phyloP scores from a whole-genome alignment of 2,888 invertebrate species.

The Cheilosia urbana region DNA sequence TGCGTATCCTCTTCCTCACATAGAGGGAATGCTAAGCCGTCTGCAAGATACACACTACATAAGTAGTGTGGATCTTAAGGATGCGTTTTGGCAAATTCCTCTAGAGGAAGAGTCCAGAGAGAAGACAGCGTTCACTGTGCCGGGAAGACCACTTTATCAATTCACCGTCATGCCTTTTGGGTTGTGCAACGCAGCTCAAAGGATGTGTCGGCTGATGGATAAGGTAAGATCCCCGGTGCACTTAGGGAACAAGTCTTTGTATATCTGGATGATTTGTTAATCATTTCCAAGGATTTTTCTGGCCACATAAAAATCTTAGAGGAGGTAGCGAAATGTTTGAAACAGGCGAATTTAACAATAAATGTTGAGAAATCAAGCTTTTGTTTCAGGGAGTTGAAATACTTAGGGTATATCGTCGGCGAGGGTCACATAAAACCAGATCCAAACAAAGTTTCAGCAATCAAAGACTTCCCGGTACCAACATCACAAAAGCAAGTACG shows the following conservation, averaged over 20 bases:
- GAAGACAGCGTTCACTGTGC: too few relatives aligned
- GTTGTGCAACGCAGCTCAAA: too few relatives aligned
- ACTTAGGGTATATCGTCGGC: neutral
- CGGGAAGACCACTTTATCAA: too few relatives aligned
- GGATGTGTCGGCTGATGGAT: too few relatives aligned
- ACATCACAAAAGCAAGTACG: conserved; percentile 68
- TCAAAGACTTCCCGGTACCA: conserved; percentile 1
- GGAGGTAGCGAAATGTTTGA: too few relatives aligned
- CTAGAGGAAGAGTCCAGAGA: conserved; percentile 8
- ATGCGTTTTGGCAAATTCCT: conserved; percentile 27
- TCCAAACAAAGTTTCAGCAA: neutral
- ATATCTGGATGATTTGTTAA: conserved; percentile 50
- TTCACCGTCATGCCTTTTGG: too few relatives aligned
- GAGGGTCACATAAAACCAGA: neutral
- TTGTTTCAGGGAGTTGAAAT: conserved; percentile 52
- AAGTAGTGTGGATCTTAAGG: conserved; percentile 51
- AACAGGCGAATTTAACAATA: conserved; percentile 14
- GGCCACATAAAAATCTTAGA: too few relatives aligned
- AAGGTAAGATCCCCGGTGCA: conserved; percentile 63
- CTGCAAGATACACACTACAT: neutral
- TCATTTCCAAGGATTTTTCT: conserved; percentile 38
- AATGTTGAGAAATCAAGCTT: conserved; percentile 36
- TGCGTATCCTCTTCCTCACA: neutral
- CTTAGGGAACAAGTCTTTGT: conserved; percentile 7
- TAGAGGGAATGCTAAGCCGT: neutral